These are phyloP conservation scores for Talpa occidentalis DNA, from an alignment of 2,113 vertebrate species.

Conservation along the genomic window DNA sequence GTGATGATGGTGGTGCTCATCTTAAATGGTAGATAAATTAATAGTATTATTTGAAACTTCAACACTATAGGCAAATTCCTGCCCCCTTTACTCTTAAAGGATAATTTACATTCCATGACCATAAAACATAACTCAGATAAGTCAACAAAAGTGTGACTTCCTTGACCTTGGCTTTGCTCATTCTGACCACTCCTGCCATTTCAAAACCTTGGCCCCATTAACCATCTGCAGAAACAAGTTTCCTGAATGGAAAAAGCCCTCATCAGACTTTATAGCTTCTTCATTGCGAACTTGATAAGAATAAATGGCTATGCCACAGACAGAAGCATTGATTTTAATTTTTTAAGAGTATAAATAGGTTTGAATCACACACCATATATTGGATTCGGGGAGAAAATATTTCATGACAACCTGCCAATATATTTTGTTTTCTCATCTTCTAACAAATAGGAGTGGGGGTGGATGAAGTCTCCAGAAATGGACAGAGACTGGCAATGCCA, in stretches of 20 bases:
- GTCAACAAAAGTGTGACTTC: background rate
- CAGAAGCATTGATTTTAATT: constrained; percentile 63
- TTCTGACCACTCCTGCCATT: background rate
- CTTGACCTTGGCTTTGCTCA: background rate
- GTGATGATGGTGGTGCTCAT: background rate
- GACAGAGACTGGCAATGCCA: background rate
- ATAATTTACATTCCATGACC: background rate
- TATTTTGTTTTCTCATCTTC: background rate
- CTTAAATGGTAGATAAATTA: background rate
- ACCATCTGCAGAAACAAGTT: background rate
- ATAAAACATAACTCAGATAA: background rate
- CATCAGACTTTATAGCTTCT: background rate
- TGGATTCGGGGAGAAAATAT: background rate
- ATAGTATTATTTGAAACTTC: background rate
- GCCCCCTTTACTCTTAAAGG: background rate
- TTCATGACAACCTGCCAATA: constrained; percentile 7
- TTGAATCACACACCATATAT: constrained; percentile 38
- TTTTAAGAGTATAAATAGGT: constrained; percentile 61
- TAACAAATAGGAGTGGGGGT: background rate
- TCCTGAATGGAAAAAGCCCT: background rate
- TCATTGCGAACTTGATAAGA: background rate
- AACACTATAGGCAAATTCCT: background rate
- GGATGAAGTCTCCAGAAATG: background rate
- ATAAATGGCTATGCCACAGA: background rate
- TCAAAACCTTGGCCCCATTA: background rate